These are phyloP conservation scores for Diadumene lineata DNA, from an alignment of 92 coral and sea anemone species.

Conservation along the genomic window DNA sequence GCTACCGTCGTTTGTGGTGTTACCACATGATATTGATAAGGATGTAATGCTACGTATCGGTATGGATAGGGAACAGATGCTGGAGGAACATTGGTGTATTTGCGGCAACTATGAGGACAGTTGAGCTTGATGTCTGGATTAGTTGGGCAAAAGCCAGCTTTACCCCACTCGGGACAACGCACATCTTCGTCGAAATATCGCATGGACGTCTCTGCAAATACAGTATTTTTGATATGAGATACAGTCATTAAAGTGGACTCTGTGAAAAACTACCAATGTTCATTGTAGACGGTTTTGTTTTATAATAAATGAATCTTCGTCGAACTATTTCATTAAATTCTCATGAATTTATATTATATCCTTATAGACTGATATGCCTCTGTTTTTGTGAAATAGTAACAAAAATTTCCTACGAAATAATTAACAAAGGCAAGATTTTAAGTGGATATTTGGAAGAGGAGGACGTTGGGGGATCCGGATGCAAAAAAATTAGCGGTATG, in stretches of 20 bases:
- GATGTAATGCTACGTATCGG: constrained; percentile 23
- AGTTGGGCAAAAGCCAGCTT: constrained; percentile 43
- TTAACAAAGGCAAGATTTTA: too few species aligned
- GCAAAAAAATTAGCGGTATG: too few species aligned
- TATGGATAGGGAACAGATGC: constrained; percentile 42
- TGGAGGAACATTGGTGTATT: constrained; percentile 26
- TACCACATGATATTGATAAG: constrained; percentile 29
- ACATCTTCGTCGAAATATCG: constrained; percentile 37
- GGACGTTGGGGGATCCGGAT: too few species aligned
- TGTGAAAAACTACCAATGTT: too few species aligned
- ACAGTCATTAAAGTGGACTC: neutral
- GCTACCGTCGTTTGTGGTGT: neutral
- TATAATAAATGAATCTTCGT: too few species aligned
- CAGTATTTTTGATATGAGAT: neutral
- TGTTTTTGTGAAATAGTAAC: too few species aligned
- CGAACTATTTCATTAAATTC: too few species aligned
- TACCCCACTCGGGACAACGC: constrained; percentile 58
- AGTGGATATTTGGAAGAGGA: too few species aligned
- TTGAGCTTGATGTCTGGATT: constrained; percentile 35
- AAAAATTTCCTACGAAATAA: too few species aligned
- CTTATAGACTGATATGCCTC: too few species aligned
- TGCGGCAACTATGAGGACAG: constrained; percentile 60
- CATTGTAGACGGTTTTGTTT: too few species aligned
- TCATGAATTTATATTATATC: too few species aligned
- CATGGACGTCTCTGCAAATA: constrained; percentile 2